Conservation (phyloP, 1,140 invertebrate genomes). For the Bombus sibiricus region DNA sequence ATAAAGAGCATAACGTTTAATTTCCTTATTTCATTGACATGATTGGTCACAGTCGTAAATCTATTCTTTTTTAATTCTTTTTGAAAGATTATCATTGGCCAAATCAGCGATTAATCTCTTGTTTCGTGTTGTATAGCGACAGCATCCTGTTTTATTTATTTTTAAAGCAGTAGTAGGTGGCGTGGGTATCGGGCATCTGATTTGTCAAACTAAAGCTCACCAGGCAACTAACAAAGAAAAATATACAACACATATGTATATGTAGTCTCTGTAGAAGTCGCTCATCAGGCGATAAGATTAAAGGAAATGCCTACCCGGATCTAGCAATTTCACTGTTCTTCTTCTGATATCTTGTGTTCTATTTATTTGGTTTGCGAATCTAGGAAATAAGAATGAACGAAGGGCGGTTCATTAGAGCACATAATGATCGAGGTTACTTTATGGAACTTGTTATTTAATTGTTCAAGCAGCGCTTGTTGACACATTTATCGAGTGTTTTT, state of each 20-base stretch:
- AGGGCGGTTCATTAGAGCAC: too few relatives aligned
- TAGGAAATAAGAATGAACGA: background rate
- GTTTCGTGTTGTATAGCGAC: background rate
- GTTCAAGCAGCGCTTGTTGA: too few relatives aligned
- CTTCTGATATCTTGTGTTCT: background rate
- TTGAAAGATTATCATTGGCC: background rate
- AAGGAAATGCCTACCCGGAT: slow-evolving; percentile 1
- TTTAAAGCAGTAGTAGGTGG: background rate
- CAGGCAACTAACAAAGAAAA: background rate
- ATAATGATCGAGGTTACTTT: too few relatives aligned
- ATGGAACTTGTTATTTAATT: too few relatives aligned
- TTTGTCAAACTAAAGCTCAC: background rate
- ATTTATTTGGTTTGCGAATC: background rate
- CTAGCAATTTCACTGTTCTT: background rate
- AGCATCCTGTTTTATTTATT: background rate
- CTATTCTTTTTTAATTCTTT: background rate
- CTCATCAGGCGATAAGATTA: background rate
- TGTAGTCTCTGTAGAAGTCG: background rate
- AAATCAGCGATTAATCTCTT: background rate
- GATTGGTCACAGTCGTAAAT: too few relatives aligned
- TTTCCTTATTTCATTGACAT: too few relatives aligned
- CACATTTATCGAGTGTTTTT: too few relatives aligned
- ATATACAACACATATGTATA: too few relatives aligned
- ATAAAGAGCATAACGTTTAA: background rate
- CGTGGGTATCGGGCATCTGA: background rate